Evolutionary conservation across 1,140 invertebrate species (phyloP), one percentile per base, ranked within the genome.

Genomic region (Hyposmocoma kahamanoa): DNA sequence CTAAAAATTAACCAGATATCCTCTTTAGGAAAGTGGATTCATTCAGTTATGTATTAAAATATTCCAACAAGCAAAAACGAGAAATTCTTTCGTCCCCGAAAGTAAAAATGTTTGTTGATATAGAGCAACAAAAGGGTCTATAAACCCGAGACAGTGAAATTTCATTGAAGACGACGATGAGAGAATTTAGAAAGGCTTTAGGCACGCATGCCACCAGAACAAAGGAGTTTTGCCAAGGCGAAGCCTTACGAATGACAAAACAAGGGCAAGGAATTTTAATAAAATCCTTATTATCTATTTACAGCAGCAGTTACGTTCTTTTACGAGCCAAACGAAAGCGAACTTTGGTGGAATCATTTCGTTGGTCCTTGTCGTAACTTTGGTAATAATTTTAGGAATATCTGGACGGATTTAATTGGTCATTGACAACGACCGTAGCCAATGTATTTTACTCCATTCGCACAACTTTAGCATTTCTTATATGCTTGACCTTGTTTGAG

Each of bases 281-380:
- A 80, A 72, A 79, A 79, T 70, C 67, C 69, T 72, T 74, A 77
- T 80, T 83, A 80, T 72, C 66, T 77, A 80, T 83, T 80, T 71
- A 78, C 60, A 62, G 62, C 66, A 67, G 56, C 69, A 72, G 67
- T 78, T 69, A 72, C 62, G 59, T 67, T 66, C 68, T 72, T 82
- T 79, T 77, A 82, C 67, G 78, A 77, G 62, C 57, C 50, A 64
- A 62, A 65, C 53, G 60, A 59, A 50, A 56, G 45, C 42, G 62
- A 70, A 64, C 51, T 62, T 72, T 39, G 47, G 59, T 62, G 54
- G 50, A 50, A 52, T 63, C 63, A 43, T 53, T 56, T 62, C 54
- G 50, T 50, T 42, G 53, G 59, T 59, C 51, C 53, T 59, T 59
- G 61, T 71, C 53, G 39, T 49, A 72, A 67, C 62, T 71, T 72